Evolutionary conservation across 2,888 invertebrate genomes (phyloP), one percentile per base, ranked within the genome.

Genomic region (Zygothrica quintamaculata): DNA sequence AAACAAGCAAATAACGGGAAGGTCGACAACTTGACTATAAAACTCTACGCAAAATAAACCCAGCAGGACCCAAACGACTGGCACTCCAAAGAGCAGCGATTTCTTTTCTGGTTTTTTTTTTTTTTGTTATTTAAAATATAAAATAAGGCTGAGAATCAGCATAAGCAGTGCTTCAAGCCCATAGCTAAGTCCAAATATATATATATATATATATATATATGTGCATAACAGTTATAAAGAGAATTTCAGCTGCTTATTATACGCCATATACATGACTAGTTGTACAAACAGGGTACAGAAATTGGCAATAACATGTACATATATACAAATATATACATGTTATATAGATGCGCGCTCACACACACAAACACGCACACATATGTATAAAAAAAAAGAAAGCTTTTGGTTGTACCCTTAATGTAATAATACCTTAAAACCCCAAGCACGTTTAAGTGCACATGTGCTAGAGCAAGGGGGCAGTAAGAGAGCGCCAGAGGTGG

Each of bases 381-480:
- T 33, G 5, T 26, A 26, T 4, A 4, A 26, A 37, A 11, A 50
- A 11, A 39, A 16, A 48, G 73, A 69, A 69, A 59, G 73, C 74
- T 77, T 64, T 70, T 51, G 55, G 47, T 22, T 57, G 50, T 60
- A 16, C 34, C 65, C 65, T 66, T 76, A 66, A 78, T 78, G 74
- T 71, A 66, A 68, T 66, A 66, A 66, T 65, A 65, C 69, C 74
- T 82, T 59, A 66, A 80, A 80, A 77, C 56, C 67, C 77, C 46
- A 72, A 75, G 80, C 80, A 80, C 77, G 80, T 80, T 80, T 77
- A 73, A 84, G 75, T 75, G 69, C 84, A 66, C 64, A 74, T 62
- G 60, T 53, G 58, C 43, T 33, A 39, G 61, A 57, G 31, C 31
- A 15, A 55, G 46, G 12, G 33, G 29, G 12, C 16, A 12, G 39